phyloP scores from a whole-genome alignment of 2,113 vertebrate genomes.

The Colinus virginianus region DNA sequence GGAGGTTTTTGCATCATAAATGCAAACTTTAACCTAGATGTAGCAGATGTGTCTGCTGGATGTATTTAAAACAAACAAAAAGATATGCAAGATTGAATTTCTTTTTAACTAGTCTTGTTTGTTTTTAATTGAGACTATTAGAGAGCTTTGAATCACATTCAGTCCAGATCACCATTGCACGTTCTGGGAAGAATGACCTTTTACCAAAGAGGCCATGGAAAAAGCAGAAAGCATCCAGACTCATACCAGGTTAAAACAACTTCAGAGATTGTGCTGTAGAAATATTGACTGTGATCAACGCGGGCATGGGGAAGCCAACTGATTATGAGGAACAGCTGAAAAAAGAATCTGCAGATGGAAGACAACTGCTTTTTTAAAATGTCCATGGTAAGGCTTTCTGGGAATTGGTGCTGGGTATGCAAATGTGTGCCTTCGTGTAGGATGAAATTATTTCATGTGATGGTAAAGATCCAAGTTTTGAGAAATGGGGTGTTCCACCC shows the following conservation, averaged over 20 bases:
- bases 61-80: background rate
- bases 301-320: slow-evolving; percentile 22
- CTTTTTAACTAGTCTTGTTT: background rate
- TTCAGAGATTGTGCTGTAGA: background rate
- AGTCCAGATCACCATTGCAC: background rate
- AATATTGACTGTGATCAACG: slow-evolving; percentile 44
- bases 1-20: background rate
- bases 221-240: background rate
- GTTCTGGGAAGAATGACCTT: slow-evolving; percentile 45
- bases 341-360: slow-evolving; percentile 46
- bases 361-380: slow-evolving; percentile 1
- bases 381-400: background rate
- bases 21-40: background rate
- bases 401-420: background rate
- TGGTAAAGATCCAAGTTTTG: slow-evolving; percentile 5
- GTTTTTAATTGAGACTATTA: slow-evolving; percentile 13
- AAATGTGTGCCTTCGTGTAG: background rate
- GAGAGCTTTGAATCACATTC: background rate
- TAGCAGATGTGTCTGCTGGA: background rate
- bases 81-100: background rate
- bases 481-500: slow-evolving; percentile 3
- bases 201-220: slow-evolving; percentile 4
- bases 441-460: background rate
- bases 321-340: slow-evolving; percentile 61
- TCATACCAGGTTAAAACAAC: slow-evolving; percentile 9